A percentile compares a stretch with the other conserved stretches of the same genome.
Conservation (phyloP, 2,888 invertebrate species). For the Eupithecia exiguata region DNA sequence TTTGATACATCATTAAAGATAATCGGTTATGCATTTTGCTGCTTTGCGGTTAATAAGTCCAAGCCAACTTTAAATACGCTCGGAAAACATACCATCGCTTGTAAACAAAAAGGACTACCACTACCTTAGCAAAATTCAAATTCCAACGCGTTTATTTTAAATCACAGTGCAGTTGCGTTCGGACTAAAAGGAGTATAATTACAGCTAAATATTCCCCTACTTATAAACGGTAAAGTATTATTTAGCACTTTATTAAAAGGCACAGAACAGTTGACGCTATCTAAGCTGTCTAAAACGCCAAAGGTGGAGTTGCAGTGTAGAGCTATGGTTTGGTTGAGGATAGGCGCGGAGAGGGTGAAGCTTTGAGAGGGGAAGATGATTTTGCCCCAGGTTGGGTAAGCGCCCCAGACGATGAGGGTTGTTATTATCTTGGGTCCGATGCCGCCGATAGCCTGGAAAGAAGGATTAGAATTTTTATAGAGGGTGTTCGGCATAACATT, state of each 20-base stretch:
- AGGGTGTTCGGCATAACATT: too few relatives aligned
- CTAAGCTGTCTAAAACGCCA: slow-evolving; percentile 37
- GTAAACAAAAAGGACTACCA: not conserved
- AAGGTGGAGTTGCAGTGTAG: slow-evolving; percentile 53
- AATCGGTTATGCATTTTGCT: too few relatives aligned
- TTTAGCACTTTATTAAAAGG: slow-evolving; percentile 44
- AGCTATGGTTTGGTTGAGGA: slow-evolving; percentile 44
- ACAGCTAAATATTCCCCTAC: slow-evolving; percentile 57
- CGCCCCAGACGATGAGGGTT: slow-evolving; percentile 86
- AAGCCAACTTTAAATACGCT: not conserved
- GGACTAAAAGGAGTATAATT: slow-evolving; percentile 53
- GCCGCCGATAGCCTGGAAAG: slow-evolving; percentile 87
- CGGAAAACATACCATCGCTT: not conserved
- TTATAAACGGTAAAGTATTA: slow-evolving; percentile 35
- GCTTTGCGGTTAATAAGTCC: not conserved
- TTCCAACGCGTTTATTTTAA: not conserved
- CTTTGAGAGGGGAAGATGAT: slow-evolving; percentile 82
- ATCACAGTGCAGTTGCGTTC: not conserved
- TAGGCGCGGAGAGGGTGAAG: not conserved
- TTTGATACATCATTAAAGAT: not conserved
- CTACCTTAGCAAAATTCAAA: not conserved
- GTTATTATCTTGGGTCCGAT: slow-evolving; percentile 91
- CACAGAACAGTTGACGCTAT: slow-evolving; percentile 57
- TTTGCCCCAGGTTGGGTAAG: slow-evolving; percentile 90
- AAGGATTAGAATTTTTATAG: not conserved